phyloP scores from a whole-genome alignment of 53 echinoderm and acorn worm genomes.

The Echinarachnius parma region DNA sequence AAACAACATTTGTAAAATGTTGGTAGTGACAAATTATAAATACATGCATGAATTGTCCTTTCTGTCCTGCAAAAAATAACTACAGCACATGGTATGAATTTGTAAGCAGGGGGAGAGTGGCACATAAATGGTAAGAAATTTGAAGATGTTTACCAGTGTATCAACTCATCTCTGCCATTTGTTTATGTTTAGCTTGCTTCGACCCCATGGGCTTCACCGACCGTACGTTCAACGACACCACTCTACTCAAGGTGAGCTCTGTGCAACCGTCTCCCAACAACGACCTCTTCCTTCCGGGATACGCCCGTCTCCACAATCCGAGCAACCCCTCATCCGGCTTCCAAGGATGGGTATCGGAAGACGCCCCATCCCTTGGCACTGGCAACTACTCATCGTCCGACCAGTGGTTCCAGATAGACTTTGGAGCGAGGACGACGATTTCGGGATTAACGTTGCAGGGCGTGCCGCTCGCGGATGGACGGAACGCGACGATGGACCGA shows the following conservation, averaged over 20 bases:
- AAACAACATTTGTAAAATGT: too few species aligned
- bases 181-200: constrained; percentile 66
- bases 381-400: constrained; percentile 57
- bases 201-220: constrained; percentile 53
- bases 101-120: too few species aligned
- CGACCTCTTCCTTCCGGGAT: constrained; percentile 48
- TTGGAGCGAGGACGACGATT: constrained; percentile 53
- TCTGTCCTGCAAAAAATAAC: too few species aligned
- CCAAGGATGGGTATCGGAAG: constrained; percentile 81
- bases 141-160: too few species aligned
- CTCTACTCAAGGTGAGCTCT: constrained; percentile 1
- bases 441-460: constrained; percentile 76
- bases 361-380: constrained; percentile 1
- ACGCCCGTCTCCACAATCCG: constrained; percentile 73
- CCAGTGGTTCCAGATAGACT: constrained; percentile 71
- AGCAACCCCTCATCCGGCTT: constrained; percentile 38
- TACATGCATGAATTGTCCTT: too few species aligned
- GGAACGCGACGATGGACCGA: constrained; percentile 38
- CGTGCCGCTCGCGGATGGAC: constrained; percentile 54
- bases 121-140: too few species aligned
- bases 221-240: constrained; percentile 18
- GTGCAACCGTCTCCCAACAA: constrained; percentile 33
- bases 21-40: too few species aligned
- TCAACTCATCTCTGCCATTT: too few species aligned
- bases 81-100: too few species aligned